Evolutionary conservation across 2,797 vertebrate genomes (phyloP), one percentile per base, ranked within the genome.

Genomic region (Molossus alvarezi): DNA sequence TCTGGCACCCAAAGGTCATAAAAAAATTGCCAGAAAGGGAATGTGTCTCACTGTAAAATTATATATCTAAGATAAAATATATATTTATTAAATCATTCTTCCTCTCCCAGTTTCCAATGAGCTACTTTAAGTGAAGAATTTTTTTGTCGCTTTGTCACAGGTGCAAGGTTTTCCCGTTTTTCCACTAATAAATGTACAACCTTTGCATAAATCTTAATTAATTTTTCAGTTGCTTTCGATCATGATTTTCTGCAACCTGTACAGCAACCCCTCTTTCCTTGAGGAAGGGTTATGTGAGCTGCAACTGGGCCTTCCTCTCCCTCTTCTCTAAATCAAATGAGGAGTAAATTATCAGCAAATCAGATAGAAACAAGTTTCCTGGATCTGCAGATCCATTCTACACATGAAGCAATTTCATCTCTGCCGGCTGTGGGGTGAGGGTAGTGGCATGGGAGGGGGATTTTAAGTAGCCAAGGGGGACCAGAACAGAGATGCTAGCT

Each of bases 401-500:
- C 97, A 98, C 98, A 98, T 97, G 97, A 98, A 98, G 97, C 98
- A 97, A 98, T 98, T 98, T 98, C 96, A 96, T 97, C 97, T 97
- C 94, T 53, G 97, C 98, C 94, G 82, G 95, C 96, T 97, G 96
- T 80, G 95, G 96, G 95, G 62, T 96, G 90, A 69, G 76, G 92
- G 95, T 48, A 18, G 97, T 95, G 94, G 83, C 69, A 53, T 23
- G 88, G 67, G 86, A 83, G 88, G 90, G 55, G 77, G 96, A 96
- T 95, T 98, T 98, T 98, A 98, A 98, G 98, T 98, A 98, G 98
- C 98, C 97, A 97, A 97, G 85, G 97, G 98, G 98, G 98, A 98
- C 93, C 90, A 94, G 96, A 97, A 95, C 27, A 33, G 97, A 97
- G 98, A 98, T 97, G 97, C 97, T 95, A 51, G 97, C 97, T 98